Conservation (phyloP, 2,888 invertebrate species). For the Torymus auratus region DNA sequence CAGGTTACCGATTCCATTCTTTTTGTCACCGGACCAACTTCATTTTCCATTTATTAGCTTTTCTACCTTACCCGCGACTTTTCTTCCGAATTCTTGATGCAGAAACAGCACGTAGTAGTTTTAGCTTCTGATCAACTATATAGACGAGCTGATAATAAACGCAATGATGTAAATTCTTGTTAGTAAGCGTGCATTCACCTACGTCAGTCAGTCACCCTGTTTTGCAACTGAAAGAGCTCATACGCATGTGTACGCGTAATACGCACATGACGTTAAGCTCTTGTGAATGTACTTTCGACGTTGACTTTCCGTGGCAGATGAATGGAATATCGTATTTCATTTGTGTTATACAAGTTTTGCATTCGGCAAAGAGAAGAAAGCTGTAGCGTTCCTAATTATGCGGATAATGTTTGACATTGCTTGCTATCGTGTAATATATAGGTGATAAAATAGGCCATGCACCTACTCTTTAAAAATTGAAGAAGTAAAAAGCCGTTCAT, state of each 20-base stretch:
- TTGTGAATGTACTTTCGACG: background rate
- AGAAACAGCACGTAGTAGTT: too few species aligned
- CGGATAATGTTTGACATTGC: constrained; percentile 33
- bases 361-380: background rate
- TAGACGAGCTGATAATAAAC: constrained; percentile 27
- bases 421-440: constrained; percentile 22
- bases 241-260: background rate
- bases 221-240: constrained; percentile 18
- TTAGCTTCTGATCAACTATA: constrained; percentile 6
- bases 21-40: too few species aligned
- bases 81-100: too few species aligned
- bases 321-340: background rate
- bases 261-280: background rate
- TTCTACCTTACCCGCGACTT: too few species aligned
- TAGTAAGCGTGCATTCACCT: constrained; percentile 8
- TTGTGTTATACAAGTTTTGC: background rate
- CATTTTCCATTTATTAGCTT: too few species aligned
- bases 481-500: too few species aligned
- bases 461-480: too few species aligned
- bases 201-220: background rate
- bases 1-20: too few species aligned
- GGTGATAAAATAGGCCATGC: background rate
- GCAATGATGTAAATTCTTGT: constrained; percentile 2
- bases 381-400: constrained; percentile 36
- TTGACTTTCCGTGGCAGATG: background rate